Evolutionary conservation across 2,888 invertebrate genomes (phyloP).

Genomic region (Charanyca ferruginea): DNA sequence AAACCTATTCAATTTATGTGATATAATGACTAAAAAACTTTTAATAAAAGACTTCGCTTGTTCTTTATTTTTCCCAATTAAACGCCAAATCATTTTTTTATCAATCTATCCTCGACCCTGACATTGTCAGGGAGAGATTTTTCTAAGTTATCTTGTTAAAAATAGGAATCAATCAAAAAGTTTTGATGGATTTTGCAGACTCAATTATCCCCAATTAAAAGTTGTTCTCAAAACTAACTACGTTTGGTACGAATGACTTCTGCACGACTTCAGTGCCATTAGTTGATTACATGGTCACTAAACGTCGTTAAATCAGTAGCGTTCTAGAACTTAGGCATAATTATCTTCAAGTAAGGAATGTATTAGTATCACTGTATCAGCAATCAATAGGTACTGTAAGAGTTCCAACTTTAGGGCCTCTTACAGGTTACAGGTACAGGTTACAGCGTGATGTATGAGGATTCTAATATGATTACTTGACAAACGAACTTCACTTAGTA

Average conservation of each 20-base stretch:
- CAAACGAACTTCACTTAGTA: too few relatives aligned
- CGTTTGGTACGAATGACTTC: slow-evolving; percentile 30
- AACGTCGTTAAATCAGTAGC: background rate
- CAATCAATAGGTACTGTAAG: background rate
- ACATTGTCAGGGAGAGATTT: slow-evolving; percentile 16
- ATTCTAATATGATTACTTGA: too few relatives aligned
- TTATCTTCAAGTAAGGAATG: background rate
- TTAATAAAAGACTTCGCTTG: slow-evolving; percentile 15
- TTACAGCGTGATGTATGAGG: too few relatives aligned
- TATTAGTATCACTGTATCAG: background rate
- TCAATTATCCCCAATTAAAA: slow-evolving; percentile 56
- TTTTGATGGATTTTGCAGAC: slow-evolving; percentile 55
- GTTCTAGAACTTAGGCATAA: background rate
- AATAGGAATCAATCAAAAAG: slow-evolving; percentile 63
- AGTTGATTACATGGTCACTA: slow-evolving; percentile 32
- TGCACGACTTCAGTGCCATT: slow-evolving; percentile 35
- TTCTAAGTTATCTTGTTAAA: slow-evolving; percentile 55
- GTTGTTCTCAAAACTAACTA: slow-evolving; percentile 32
- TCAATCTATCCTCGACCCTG: background rate
- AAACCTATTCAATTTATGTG: background rate
- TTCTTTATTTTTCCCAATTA: background rate
- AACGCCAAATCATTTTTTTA: slow-evolving; percentile 9
- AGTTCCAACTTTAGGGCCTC: too few relatives aligned
- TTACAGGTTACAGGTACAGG: too few relatives aligned
- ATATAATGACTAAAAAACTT: slow-evolving; percentile 18